Base-by-base conservation (phyloP, 2,888 invertebrate genomes). In the Esperia sulphurella region DNA sequence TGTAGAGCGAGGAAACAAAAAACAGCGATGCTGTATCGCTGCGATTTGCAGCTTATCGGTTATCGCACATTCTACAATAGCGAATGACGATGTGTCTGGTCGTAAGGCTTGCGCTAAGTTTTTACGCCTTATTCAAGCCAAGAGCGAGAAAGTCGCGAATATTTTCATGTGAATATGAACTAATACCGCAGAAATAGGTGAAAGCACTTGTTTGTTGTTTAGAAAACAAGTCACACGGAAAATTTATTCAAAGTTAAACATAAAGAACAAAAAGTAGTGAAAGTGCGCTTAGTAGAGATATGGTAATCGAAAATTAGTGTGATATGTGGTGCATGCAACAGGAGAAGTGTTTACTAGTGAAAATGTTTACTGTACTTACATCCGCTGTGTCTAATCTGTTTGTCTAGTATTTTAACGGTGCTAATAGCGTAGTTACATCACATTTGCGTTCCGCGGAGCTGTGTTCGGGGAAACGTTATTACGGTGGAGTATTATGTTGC, bases 401-500 rank as follows among this genome's bases (percentile, higher is more conserved):
- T 48, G 48, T 43, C 14, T 29, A 41, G 41, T 42, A 42, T 48
- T 31, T 43, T 43, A 33, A 41, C 46, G 38, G 43, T 39, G 39
- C 48, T 47, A 33, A 10, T 21, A n/a, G 10, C 33, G 38, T 14
- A 3, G 38, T 43, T 47, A 39, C 35, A 28, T 43, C 43, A 38
- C 47, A 47, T 38, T 42, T 12, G 14, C 13, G 12, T 21, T 35
- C n/a, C 10, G 33, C 21, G 12, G 14, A 39, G 37, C 30, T 39
- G 14, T 9, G 39, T 51, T 44, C 14, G 44, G 39, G n/a, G 50
- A 49, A 21, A 56, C 57, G 52, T 52, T 51, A 55, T 61, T 55
- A 53, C 45, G 51, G 51, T 50, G 54, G 43, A 53, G 43, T 48
- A 50, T 51, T 50, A 45, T 53, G 52, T 48, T 49, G 41, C 45